Base-by-base conservation (phyloP, 2,888 invertebrate genomes). In the Trissoscelio sp. region DNA sequence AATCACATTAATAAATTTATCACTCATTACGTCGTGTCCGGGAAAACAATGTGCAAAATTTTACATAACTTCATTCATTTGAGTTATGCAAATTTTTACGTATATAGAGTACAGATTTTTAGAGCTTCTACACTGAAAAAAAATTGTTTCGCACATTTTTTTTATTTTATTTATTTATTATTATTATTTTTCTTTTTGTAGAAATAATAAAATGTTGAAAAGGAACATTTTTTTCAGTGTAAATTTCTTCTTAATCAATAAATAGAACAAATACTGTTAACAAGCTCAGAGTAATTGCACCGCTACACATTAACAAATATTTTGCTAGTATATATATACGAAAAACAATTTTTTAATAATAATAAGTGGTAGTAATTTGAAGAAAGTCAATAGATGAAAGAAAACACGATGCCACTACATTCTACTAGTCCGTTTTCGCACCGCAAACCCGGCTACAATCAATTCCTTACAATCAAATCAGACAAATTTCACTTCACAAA, bases 181-280 rank as follows among this genome's bases (percentile, higher is more conserved):
- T 31, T 31, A 7, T 31, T 31, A 31, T 7, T 7, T 7, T 31
- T 31, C 9, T 1, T 31, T 31, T 31, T 3, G 1, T 9, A 31
- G 3, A 5, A 6, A 28, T 28, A 31, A 31, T 31, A 7, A 31
- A 7, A 7, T 31, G 31, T 31, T 31, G 6, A 31, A 9, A 31
- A 31, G 9, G 31, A n/a, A n/a, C n/a, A n/a, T n/a, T 31, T 31
- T 55, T 58, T 58, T 58, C 58, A 42, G 58, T 22, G 58, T 22
- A 39, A 12, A 2, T 60, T 5, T 18, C n/a, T 51, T 14, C 28
- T 67, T 44, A 70, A 57, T 55, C 48, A 57, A 28, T 57, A 53
- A 34, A 3, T 69, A 31, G 34, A 58, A 48, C 3, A 48, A 58
- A 37, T 70, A 70, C 37, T 58, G 70, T 70, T 70, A 70, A 58